These are phyloP conservation scores for Chloroceryle inda DNA, from an alignment of 2,797 vertebrate species.

Conservation along the genomic window DNA sequence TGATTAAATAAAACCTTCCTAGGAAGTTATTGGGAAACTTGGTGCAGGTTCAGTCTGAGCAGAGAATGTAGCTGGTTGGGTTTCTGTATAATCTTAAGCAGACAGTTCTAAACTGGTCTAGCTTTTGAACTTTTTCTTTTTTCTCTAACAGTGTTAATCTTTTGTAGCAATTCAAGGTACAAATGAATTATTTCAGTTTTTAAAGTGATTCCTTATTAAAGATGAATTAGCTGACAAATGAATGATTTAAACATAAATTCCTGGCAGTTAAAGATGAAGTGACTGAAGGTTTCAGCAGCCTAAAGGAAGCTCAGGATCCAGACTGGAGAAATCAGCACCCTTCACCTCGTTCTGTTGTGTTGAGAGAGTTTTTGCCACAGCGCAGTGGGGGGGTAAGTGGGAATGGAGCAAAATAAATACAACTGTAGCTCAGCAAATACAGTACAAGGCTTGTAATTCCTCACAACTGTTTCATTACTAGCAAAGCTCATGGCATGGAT, in stretches of 20 bases:
- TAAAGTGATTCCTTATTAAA: constrained; percentile 13
- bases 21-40: constrained; percentile 61
- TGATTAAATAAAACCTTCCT: constrained; percentile 74
- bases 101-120: background rate
- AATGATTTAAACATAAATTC: background rate
- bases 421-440: background rate
- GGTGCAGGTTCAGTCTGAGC: constrained; percentile 48
- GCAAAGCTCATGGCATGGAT: background rate
- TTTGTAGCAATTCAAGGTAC: background rate
- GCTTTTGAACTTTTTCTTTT: constrained; percentile 1
- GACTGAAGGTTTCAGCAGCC: background rate
- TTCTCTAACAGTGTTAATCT: background rate
- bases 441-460: background rate
- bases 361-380: background rate
- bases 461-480: background rate
- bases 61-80: constrained; percentile 53
- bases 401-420: background rate
- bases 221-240: background rate
- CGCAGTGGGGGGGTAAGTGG: background rate
- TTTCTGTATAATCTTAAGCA: constrained; percentile 53
- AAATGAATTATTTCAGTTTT: constrained; percentile 44
- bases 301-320: background rate
- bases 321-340: background rate
- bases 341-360: background rate
- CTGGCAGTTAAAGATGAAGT: background rate